These are phyloP conservation scores for Cephonodes hylas DNA, from an alignment of 2,888 invertebrate species.

Conservation along the genomic window DNA sequence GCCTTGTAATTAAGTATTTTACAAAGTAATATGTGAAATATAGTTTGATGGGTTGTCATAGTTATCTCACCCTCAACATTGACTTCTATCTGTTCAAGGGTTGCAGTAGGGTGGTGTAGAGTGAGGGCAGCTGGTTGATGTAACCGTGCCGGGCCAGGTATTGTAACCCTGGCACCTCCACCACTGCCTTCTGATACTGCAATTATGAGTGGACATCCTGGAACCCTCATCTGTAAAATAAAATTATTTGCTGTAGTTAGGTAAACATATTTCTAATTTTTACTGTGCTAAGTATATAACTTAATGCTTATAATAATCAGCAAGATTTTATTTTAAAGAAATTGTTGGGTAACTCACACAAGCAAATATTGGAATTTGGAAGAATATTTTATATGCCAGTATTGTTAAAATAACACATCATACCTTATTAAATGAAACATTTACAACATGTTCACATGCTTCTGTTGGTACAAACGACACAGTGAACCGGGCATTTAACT, in stretches of 20 bases:
- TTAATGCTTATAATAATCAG: too few relatives aligned
- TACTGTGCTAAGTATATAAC: too few relatives aligned
- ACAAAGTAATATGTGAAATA: too few relatives aligned
- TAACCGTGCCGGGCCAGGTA: conserved; percentile 87
- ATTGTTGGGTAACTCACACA: not conserved
- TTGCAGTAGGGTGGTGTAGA: conserved; percentile 91
- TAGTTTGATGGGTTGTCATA: too few relatives aligned
- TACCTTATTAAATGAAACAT: conserved; percentile 98
- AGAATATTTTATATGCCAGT: too few relatives aligned
- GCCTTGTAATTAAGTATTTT: too few relatives aligned
- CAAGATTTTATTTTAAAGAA: too few relatives aligned
- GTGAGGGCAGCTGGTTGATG: conserved; percentile 86
- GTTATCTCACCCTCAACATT: conserved; percentile 93
- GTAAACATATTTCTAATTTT: too few relatives aligned
- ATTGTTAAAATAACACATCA: too few relatives aligned
- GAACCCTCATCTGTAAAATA: conserved; percentile 81
- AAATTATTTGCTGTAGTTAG: too few relatives aligned
- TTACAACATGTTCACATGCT: conserved; percentile 96
- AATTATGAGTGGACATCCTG: conserved; percentile 95
- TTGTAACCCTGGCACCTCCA: conserved; percentile 85
- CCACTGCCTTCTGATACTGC: conserved; percentile 83
- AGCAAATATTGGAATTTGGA: too few relatives aligned
- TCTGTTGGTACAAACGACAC: conserved; percentile 98
- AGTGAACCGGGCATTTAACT: conserved; percentile 88
- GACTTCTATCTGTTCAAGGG: conserved; percentile 96